Conservation (phyloP, 1,140 invertebrate genomes). For the Tyrophagus putrescentiae region DNA sequence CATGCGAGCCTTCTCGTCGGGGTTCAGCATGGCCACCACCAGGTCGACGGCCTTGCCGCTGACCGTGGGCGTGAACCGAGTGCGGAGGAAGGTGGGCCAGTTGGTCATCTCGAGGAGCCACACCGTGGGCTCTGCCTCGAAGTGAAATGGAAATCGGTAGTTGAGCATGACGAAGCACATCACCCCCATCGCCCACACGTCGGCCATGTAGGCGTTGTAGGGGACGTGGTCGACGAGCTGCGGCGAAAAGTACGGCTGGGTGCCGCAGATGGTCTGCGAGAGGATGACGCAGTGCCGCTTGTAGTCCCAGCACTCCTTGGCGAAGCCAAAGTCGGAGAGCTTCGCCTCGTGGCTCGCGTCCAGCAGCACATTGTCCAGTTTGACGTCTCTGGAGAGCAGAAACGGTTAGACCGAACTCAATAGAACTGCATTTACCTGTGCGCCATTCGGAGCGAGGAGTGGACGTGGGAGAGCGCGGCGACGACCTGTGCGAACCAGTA, state of each 20-base stretch:
- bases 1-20: conserved; percentile 53
- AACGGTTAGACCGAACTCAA: no score
- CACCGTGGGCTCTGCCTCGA: background rate
- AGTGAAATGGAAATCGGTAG: conserved; percentile 33
- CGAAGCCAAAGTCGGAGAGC: conserved; percentile 22
- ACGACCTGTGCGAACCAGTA: conserved; percentile 13
- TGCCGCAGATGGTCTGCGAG: conserved; percentile 14
- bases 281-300: background rate
- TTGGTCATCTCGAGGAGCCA: background rate
- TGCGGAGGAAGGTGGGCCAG: conserved; percentile 24
- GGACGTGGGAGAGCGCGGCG: conserved; percentile 10
- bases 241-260: conserved; percentile 22
- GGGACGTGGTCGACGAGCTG: conserved; percentile 21
- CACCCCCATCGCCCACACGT: conserved; percentile 89
- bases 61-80: conserved; percentile 51
- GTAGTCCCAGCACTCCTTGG: background rate
- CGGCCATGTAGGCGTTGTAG: conserved; percentile 43
- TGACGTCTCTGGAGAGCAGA: no score
- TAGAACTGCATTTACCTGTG: no score
- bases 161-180: conserved; percentile 52
- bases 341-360: conserved; percentile 1
- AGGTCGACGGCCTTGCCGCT: conserved; percentile 50
- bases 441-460: conserved; percentile 10
- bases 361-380: conserved; percentile 23
- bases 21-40: conserved; percentile 57